Conservation (phyloP, 2,888 invertebrate species). For the Ceraclea dissimilis region DNA sequence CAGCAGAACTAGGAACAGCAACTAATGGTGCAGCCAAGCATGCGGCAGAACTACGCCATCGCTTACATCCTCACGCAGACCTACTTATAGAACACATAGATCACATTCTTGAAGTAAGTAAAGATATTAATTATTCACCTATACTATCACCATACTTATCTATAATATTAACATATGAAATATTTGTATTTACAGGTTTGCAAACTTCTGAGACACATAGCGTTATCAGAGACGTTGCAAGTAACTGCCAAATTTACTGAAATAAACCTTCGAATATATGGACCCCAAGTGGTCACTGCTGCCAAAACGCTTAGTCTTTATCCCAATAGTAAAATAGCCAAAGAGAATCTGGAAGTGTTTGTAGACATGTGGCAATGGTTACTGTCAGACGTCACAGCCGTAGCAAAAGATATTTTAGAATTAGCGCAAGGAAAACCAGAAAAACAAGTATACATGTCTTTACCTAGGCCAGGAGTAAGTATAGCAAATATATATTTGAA, state of each 20-base stretch:
- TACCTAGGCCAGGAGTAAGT: slow-evolving; percentile 89
- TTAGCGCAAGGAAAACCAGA: slow-evolving; percentile 59
- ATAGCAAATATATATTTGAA: not conserved
- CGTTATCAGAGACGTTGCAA: slow-evolving; percentile 88
- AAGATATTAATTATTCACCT: too few relatives aligned
- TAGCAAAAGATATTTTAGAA: slow-evolving; percentile 85
- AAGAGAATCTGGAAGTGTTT: slow-evolving; percentile 95
- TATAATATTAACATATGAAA: not conserved
- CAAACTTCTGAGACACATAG: slow-evolving; percentile 92
- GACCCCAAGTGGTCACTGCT: slow-evolving; percentile 90
- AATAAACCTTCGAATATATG: slow-evolving; percentile 89
- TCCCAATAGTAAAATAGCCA: slow-evolving; percentile 89
- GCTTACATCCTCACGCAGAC: slow-evolving; percentile 88
- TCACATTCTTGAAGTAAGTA: slow-evolving; percentile 90
- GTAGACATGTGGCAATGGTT: slow-evolving; percentile 94
- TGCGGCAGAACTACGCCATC: slow-evolving; percentile 66
- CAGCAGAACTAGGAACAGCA: slow-evolving; percentile 75
- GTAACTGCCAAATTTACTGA: slow-evolving; percentile 95
- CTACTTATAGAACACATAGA: slow-evolving; percentile 96
- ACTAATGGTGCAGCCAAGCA: slow-evolving; percentile 58
- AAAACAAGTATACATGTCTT: slow-evolving; percentile 83
- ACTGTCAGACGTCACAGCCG: slow-evolving; percentile 81
- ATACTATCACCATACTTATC: not conserved
- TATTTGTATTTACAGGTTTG: slow-evolving; percentile 62
- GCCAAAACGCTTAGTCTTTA: slow-evolving; percentile 87